Conservation (phyloP, 53 echinoderm and acorn worm species). For the Paelopatides confundens region DNA sequence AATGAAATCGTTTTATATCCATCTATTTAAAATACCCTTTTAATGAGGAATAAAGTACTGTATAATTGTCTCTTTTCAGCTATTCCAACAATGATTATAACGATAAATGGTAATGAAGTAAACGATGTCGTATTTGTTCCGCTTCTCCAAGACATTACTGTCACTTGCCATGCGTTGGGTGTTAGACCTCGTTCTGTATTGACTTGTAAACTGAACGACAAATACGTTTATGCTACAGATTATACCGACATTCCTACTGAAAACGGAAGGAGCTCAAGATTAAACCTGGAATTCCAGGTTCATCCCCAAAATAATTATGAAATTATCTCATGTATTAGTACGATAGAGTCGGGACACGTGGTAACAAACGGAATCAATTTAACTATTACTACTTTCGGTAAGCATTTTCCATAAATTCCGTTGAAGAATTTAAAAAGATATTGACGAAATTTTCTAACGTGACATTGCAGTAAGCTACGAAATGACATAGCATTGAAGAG, state of each 20-base stretch:
- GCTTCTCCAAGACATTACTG: background rate
- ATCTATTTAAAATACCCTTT: no score
- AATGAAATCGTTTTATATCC: no score
- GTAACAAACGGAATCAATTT: background rate
- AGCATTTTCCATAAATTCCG: no score
- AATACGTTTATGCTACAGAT: background rate
- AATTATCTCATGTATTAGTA: background rate
- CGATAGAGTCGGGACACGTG: background rate
- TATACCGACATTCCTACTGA: background rate
- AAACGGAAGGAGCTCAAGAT: background rate
- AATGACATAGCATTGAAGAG: no score
- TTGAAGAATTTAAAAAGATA: no score
- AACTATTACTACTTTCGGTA: background rate
- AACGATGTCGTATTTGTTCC: background rate
- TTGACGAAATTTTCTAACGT: no score
- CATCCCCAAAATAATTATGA: background rate
- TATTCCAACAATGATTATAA: no score
- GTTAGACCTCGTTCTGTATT: background rate
- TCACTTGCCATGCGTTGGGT: background rate
- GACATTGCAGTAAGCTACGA: no score
- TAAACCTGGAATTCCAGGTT: background rate
- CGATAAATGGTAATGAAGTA: no score
- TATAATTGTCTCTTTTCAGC: no score
- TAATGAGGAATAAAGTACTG: no score
- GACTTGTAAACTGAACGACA: background rate